These are phyloP conservation scores for Oithona nana DNA, from an alignment of 2,888 invertebrate species.

Conservation along the genomic window DNA sequence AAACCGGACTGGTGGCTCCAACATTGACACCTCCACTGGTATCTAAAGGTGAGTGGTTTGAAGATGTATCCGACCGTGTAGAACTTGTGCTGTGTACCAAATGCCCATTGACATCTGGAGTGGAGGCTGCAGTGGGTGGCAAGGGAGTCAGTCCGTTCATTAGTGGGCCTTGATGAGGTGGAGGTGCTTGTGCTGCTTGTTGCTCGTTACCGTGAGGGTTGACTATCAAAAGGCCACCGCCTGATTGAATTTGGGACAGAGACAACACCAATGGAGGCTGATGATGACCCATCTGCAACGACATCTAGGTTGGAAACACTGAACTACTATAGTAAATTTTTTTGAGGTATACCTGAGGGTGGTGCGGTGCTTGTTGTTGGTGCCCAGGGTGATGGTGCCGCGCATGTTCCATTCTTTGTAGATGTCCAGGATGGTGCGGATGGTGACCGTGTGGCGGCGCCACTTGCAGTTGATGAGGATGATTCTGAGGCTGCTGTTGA, in stretches of 20 bases:
- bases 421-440: background rate
- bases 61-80: background rate
- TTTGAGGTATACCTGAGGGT: constrained; percentile 17
- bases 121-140: background rate
- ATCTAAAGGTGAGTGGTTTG: background rate
- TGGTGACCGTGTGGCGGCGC: too few species aligned
- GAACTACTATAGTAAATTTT: constrained; percentile 19
- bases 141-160: background rate
- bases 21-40: background rate
- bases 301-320: constrained; percentile 7
- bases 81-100: background rate
- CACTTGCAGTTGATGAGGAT: too few species aligned
- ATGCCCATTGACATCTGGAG: background rate
- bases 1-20: constrained; percentile 5
- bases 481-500: constrained; percentile 33
- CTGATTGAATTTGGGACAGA: constrained; percentile 61
- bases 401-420: too few species aligned
- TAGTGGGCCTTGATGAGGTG: background rate
- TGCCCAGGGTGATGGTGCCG: constrained; percentile 4
- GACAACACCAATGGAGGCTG: constrained; percentile 44
- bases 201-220: constrained; percentile 29
- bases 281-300: background rate
- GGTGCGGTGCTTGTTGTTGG: constrained; percentile 1
- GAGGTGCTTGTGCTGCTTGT: background rate
- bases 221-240: constrained; percentile 57